Evolutionary conservation across 2,888 invertebrate genomes (phyloP).

Genomic region (Agrochola lychnidis): DNA sequence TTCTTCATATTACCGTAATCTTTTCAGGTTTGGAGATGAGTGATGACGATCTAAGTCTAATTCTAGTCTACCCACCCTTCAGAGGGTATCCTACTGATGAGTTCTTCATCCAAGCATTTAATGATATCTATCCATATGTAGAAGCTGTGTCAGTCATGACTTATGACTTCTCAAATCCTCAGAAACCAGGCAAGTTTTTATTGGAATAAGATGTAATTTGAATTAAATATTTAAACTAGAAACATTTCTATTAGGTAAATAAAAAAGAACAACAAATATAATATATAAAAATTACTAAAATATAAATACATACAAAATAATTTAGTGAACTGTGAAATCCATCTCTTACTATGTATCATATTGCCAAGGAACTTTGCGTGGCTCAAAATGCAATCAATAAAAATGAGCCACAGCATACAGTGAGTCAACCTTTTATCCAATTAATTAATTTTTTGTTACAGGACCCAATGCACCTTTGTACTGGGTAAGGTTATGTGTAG

Average conservation of each 20-base stretch:
- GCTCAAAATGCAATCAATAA: background rate
- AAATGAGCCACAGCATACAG: background rate
- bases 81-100: conserved; percentile 92
- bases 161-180: conserved; percentile 96
- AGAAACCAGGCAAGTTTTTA: conserved; percentile 92
- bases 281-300: too few species aligned
- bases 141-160: conserved; percentile 98
- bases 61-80: conserved; percentile 96
- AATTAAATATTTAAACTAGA: too few species aligned
- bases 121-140: conserved; percentile 94
- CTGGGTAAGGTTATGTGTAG: conserved; percentile 95
- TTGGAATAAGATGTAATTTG: too few species aligned
- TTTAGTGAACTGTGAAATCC: background rate
- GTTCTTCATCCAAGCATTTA: conserved; percentile 94
- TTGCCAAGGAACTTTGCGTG: background rate
- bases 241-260: too few species aligned
- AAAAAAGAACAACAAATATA: too few species aligned
- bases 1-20: background rate
- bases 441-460: conserved; percentile 72
- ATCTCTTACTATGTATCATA: background rate
- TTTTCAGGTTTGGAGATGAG: conserved; percentile 90
- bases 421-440: background rate
- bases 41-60: conserved; percentile 90
- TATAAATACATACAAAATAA: background rate
- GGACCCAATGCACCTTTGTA: conserved; percentile 97